Base-by-base conservation (phyloP, 1,140 invertebrate species). In the Neodiprion fabricii region DNA sequence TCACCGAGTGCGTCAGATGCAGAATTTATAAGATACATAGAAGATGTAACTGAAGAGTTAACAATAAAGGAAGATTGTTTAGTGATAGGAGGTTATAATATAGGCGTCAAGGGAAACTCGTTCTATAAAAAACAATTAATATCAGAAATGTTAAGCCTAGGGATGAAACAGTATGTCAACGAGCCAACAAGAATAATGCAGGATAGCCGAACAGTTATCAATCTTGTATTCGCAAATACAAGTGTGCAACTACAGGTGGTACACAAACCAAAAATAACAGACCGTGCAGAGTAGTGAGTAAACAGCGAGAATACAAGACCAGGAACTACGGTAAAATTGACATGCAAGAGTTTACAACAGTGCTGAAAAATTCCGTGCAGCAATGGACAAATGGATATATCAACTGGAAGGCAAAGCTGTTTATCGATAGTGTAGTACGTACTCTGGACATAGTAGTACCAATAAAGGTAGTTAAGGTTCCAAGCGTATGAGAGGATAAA, bases 151-250 rank as follows among this genome's bases (percentile, higher is more conserved):
- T 10, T 9, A 53, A 50, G 21, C 47, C 11, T 76, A 11, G 75
- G 78, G 47, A 70, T 78, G 40, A 68, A 73, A n/a, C 74, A 79
- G 50, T 74, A 50, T 11, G 74, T 76, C 9, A 71, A 48, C 14
- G 50, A 73, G 12, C 71, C 70, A 67, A 77, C 74, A 12, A 75
- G 76, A 65, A 69, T 76, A 47, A 76, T 71, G 53, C 50, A 67
- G 8, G 71, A 71, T 14, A 70, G 69, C 14, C 21, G 70, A 68
- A 76, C 71, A 47, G 69, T 40, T 7, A 73, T 76, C 11, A 71
- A 76, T 40, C 28, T 76, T 23, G 71, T 72, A 2, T 76, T 73
- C 69, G 17, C 72, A 9, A 73, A 73, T 73, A 68, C 4, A 21
- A n/a, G 11, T 3, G 48, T 73, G 14, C 23, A 68, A 28, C 1